Evolutionary conservation across 2,888 invertebrate species (phyloP).

Genomic region (Leptinotarsa haldemani): DNA sequence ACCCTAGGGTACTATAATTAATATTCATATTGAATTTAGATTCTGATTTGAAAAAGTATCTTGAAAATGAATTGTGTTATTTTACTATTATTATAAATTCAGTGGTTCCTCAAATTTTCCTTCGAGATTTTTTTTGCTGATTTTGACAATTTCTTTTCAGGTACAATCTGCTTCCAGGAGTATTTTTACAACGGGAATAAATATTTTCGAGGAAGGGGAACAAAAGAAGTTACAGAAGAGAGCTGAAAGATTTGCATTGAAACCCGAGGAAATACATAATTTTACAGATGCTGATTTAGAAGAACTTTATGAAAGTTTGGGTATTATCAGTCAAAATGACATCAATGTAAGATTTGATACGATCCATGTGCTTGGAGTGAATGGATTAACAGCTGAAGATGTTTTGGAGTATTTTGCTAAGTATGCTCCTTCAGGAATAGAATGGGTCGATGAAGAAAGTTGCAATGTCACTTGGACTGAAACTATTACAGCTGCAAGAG

Average conservation of each 20-base stretch:
- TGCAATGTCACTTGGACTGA: slow-evolving; percentile 80
- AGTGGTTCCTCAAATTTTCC: too few species aligned
- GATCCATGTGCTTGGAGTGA: slow-evolving; percentile 80
- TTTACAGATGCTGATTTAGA: slow-evolving; percentile 65
- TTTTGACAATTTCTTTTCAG: slow-evolving; percentile 39
- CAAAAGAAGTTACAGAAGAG: slow-evolving; percentile 69
- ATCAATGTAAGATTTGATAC: slow-evolving; percentile 78
- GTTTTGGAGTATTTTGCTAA: slow-evolving; percentile 83
- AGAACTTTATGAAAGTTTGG: slow-evolving; percentile 67
- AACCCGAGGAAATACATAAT: slow-evolving; percentile 62
- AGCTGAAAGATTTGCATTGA: slow-evolving; percentile 71
- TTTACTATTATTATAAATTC: too few species aligned
- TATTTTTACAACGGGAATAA: slow-evolving; percentile 66
- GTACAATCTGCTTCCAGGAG: slow-evolving; percentile 60
- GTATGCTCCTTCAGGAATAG: slow-evolving; percentile 80
- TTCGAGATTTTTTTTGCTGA: too few species aligned
- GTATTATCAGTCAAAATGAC: slow-evolving; percentile 71
- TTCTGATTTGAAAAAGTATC: too few species aligned
- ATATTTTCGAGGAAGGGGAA: slow-evolving; percentile 68
- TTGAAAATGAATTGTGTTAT: too few species aligned
- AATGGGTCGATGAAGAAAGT: slow-evolving; percentile 84
- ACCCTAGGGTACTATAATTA: too few species aligned
- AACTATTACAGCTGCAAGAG: slow-evolving; percentile 70
- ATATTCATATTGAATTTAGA: too few species aligned
- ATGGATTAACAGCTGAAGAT: slow-evolving; percentile 81